A percentile compares a stretch with the other conserved stretches of the same genome.
Conservation (phyloP, 2,888 invertebrate genomes). For the Steromphala cineraria region DNA sequence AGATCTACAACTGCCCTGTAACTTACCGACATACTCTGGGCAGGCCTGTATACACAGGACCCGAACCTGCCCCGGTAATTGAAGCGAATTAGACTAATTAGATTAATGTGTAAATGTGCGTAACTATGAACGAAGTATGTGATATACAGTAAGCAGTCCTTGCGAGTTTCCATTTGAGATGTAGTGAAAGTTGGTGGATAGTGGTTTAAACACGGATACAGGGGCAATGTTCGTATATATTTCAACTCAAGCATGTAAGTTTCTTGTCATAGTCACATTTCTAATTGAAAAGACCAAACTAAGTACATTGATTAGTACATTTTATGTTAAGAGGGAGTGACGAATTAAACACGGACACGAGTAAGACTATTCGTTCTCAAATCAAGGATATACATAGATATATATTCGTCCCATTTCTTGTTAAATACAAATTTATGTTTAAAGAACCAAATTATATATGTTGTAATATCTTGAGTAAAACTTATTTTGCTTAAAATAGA, state of each 20-base stretch:
- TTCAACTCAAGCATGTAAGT: too few species aligned
- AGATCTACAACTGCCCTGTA: not conserved
- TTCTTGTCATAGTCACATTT: not conserved
- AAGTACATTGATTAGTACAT: not conserved
- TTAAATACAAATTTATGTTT: too few species aligned
- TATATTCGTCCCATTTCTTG: too few species aligned
- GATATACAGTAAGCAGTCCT: not conserved
- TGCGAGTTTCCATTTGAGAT: not conserved
- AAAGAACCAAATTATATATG: too few species aligned
- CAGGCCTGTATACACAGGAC: too few species aligned
- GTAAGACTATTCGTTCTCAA: too few species aligned
- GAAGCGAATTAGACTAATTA: not conserved
- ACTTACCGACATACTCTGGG: too few species aligned
- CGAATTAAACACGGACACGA: too few species aligned
- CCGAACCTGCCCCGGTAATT: not conserved
- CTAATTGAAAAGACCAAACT: conserved; percentile 3
- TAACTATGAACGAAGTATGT: not conserved
- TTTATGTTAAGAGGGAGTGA: too few species aligned
- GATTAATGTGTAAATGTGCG: not conserved
- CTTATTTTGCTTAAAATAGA: too few species aligned
- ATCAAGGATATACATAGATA: too few species aligned
- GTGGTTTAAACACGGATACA: not conserved
- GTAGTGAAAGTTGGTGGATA: not conserved
- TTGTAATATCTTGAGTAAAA: too few species aligned
- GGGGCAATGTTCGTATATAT: not conserved